Base-by-base conservation (phyloP, 2,797 vertebrate genomes). In the Nannoperca australis region DNA sequence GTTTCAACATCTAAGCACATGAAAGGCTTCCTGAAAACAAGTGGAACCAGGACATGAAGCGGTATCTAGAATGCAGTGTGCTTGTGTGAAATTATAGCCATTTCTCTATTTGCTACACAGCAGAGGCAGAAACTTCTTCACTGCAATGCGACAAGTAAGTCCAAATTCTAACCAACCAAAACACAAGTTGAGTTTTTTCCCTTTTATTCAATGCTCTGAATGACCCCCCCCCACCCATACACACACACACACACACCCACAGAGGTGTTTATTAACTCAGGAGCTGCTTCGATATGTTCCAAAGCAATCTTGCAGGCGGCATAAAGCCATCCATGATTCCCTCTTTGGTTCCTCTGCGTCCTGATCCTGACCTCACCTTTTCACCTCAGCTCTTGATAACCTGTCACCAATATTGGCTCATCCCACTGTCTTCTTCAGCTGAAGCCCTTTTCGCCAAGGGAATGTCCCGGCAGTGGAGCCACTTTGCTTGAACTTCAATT, bases 371-470 rank as follows among this genome's bases (percentile, higher is more conserved):
- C 88, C 85, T 84, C 62, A 56, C 83, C 78, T 85, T 62, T 69
- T 84, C 67, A 89, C 85, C 84, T 73, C 42, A 3, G 38, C 78
- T 74, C 76, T 87, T 84, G 85, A 85, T 79, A 87, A 80, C 79
- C 68, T 56, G 51, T 73, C 76, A 58, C 74, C 65, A 79, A 61
- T 10, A 27, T 40, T 12, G 30, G 63, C 71, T 83, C 49, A 18
- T 77, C 64, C 58, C 65, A 20, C 53, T 60, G 70, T 76, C 70
- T 22, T 72, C 55, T 76, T 56, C 49, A 49, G 60, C 54, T 7
- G 17, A 64, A 49, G 51, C 72, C 54, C 8, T 34, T 67, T 27
- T 70, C 36, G 42, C 27, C 51, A 20, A 47, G 59, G 78, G 61
- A 50, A 44, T 27, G n/a, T 68, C 42, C 13, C 6, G 30, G 50